Conservation (phyloP, 2,797 vertebrate species). For the Sebastiscus albofasciatus region DNA sequence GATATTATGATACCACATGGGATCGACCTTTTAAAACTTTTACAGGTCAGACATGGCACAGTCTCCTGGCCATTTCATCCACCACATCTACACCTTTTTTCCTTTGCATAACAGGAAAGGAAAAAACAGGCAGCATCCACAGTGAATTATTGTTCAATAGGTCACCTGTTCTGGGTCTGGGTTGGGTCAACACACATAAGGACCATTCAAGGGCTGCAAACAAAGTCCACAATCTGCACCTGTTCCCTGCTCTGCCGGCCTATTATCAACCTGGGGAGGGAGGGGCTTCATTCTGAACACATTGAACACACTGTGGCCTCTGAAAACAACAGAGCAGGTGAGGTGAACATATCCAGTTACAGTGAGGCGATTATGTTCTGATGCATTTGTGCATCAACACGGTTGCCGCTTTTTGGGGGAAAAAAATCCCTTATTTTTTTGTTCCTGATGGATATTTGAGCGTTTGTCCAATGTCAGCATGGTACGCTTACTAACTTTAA, state of each 20-base stretch:
- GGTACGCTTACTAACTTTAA: background rate
- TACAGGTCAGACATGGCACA: background rate
- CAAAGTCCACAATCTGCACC: slow-evolving; percentile 70
- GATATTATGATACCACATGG: background rate
- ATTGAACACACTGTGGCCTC: slow-evolving; percentile 35
- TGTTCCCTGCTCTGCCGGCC: slow-evolving; percentile 64
- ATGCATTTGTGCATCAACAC: slow-evolving; percentile 34
- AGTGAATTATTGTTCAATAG: slow-evolving; percentile 15
- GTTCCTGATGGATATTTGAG: background rate
- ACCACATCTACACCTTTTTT: background rate
- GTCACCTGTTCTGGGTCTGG: slow-evolving; percentile 32
- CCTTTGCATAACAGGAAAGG: background rate
- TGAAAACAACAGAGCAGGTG: slow-evolving; percentile 36
- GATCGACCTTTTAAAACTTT: slow-evolving; percentile 15
- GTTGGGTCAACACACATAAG: slow-evolving; percentile 63
- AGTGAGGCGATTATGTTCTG: slow-evolving; percentile 63
- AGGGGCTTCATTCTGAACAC: slow-evolving; percentile 45
- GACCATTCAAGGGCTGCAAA: slow-evolving; percentile 64
- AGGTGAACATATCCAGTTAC: slow-evolving; percentile 72
- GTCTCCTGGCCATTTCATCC: background rate
- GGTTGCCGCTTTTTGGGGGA: slow-evolving; percentile 3
- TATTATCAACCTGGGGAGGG: slow-evolving; percentile 55
- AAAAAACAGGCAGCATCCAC: background rate
- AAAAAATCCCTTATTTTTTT: background rate
- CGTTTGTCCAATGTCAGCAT: background rate